These are phyloP conservation scores for Hoplias malabaricus DNA, from an alignment of 2,113 vertebrate species.

Conservation along the genomic window DNA sequence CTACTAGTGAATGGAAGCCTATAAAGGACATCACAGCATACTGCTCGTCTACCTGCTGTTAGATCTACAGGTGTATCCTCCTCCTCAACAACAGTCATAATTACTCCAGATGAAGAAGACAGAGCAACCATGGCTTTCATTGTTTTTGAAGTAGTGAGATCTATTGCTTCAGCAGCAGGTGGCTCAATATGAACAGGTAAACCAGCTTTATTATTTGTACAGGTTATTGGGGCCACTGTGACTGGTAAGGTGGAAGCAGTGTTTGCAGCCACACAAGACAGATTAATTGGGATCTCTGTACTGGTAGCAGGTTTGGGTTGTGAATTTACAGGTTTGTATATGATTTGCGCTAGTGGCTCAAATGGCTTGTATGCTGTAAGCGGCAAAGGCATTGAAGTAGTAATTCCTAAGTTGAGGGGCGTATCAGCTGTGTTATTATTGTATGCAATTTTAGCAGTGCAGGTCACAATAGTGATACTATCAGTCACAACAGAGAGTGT, in stretches of 20 bases:
- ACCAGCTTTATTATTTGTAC: slow-evolving; percentile 76
- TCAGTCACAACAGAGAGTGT: slow-evolving; percentile 78
- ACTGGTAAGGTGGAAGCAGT: slow-evolving; percentile 71
- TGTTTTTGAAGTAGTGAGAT: slow-evolving; percentile 90
- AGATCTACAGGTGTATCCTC: slow-evolving; percentile 93
- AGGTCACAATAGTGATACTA: slow-evolving; percentile 79
- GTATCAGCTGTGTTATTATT: slow-evolving; percentile 78
- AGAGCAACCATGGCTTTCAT: slow-evolving; percentile 84
- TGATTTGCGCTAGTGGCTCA: slow-evolving; percentile 77
- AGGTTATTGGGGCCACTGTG: slow-evolving; percentile 65
- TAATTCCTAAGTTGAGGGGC: slow-evolving; percentile 78
- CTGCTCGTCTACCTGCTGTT: slow-evolving; percentile 88
- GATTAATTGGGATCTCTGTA: slow-evolving; percentile 87
- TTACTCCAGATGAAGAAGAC: slow-evolving; percentile 78
- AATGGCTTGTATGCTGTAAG: slow-evolving; percentile 84
- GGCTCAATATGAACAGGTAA: slow-evolving; percentile 63
- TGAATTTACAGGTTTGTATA: slow-evolving; percentile 72
- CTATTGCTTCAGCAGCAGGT: slow-evolving; percentile 80
- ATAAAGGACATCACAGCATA: slow-evolving; percentile 96
- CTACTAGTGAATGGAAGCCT: slow-evolving; percentile 92
- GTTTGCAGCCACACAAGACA: slow-evolving; percentile 81
- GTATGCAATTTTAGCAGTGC: slow-evolving; percentile 76
- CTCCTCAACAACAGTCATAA: slow-evolving; percentile 89
- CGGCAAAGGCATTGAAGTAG: slow-evolving; percentile 78
- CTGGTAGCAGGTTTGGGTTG: slow-evolving; percentile 65